These are phyloP conservation scores for Heterohyrax brucei DNA, from an alignment of 2,797 vertebrate species.

Conservation along the genomic window DNA sequence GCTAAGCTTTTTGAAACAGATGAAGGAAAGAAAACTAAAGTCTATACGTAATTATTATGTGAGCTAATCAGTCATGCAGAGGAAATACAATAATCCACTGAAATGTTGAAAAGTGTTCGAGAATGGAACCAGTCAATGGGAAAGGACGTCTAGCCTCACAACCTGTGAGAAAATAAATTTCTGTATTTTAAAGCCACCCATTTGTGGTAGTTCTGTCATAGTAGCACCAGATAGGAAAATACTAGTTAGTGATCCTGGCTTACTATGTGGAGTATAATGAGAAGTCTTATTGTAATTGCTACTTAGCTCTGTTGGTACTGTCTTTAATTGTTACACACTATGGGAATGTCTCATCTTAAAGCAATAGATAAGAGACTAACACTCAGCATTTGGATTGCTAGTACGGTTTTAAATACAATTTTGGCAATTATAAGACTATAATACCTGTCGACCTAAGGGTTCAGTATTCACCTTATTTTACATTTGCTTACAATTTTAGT, in stretches of 20 bases:
- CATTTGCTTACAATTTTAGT: slow-evolving; percentile 16
- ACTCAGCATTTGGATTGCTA: slow-evolving; percentile 80
- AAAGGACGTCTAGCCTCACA: background rate
- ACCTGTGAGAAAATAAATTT: no score
- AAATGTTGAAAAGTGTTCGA: background rate
- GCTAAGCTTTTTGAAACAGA: background rate
- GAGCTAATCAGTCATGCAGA: background rate
- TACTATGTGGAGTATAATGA: slow-evolving; percentile 80
- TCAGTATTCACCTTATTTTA: slow-evolving; percentile 69
- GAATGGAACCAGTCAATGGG: background rate
- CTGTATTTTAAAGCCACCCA: no score
- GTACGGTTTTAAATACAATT: slow-evolving; percentile 77
- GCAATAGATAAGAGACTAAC: slow-evolving; percentile 80
- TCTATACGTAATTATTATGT: background rate
- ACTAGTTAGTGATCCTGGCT: slow-evolving; percentile 84
- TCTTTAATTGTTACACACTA: background rate
- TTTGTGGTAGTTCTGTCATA: no score
- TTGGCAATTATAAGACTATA: slow-evolving; percentile 72
- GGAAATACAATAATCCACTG: background rate
- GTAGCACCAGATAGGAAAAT: no score
- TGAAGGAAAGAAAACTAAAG: background rate
- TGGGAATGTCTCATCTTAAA: slow-evolving; percentile 74
- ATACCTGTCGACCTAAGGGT: slow-evolving; percentile 18
- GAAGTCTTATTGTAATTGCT: slow-evolving; percentile 78
- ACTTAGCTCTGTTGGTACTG: slow-evolving; percentile 69